Conservation (phyloP, 2,113 vertebrate species). For the Tragelaphus scriptus region DNA sequence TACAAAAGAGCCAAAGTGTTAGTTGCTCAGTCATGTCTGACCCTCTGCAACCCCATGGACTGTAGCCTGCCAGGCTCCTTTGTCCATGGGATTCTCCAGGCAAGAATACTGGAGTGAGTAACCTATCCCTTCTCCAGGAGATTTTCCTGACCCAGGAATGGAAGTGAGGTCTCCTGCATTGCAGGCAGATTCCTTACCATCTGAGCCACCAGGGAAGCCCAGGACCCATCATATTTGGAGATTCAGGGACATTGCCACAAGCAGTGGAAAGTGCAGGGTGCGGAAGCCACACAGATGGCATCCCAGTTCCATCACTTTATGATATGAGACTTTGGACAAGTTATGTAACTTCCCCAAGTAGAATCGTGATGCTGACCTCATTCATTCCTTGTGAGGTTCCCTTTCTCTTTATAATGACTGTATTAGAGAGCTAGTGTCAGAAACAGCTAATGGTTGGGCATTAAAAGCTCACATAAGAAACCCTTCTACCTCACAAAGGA, state of each 20-base stretch:
- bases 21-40: neutral
- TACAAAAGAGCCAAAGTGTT: neutral
- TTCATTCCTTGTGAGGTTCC: neutral
- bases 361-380: neutral
- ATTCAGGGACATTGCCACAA: accelerated
- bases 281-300: neutral
- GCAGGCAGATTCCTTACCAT: neutral
- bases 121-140: neutral
- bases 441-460: neutral
- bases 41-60: neutral
- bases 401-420: neutral
- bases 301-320: neutral
- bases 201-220: neutral
- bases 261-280: neutral
- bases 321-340: neutral
- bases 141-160: neutral
- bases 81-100: neutral
- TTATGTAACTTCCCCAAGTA: neutral
- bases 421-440: neutral
- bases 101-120: neutral
- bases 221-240: neutral
- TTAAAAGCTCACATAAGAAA: neutral
- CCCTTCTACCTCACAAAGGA: neutral
- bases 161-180: neutral
- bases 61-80: neutral